Conservation (phyloP, 1,140 invertebrate genomes). For the Pristionchus pacificus region DNA sequence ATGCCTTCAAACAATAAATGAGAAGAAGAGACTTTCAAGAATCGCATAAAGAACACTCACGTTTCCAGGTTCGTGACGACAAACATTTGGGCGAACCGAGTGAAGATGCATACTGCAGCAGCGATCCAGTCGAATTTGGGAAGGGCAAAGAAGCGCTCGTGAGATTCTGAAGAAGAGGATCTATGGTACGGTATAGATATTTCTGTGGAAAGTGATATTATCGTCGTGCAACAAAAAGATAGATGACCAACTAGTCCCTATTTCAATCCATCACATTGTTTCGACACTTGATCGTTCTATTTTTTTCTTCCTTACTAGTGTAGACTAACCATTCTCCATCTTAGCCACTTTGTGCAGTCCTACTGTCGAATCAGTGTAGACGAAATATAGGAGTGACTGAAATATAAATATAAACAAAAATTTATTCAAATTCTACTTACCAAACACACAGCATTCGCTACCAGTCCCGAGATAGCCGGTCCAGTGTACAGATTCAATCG, state of each 20-base stretch:
- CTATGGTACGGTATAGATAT: not conserved
- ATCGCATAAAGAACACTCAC: too few relatives aligned
- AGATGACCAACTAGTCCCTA: not conserved
- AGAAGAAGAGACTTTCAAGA: too few relatives aligned
- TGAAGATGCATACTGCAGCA: slow-evolving; percentile 17
- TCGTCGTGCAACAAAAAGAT: not conserved
- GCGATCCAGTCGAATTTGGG: slow-evolving; percentile 22
- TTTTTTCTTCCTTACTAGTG: not conserved
- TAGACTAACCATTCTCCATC: slow-evolving; percentile 10
- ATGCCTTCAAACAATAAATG: too few relatives aligned
- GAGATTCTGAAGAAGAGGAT: slow-evolving; percentile 2
- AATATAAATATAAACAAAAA: slow-evolving; percentile 2
- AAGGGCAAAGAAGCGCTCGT: slow-evolving; percentile 20
- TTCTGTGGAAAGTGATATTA: not conserved
- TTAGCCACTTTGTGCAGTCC: slow-evolving; percentile 8
- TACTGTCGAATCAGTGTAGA: slow-evolving; percentile 19
- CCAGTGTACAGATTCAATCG: not conserved
- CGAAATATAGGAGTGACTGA: slow-evolving; percentile 10
- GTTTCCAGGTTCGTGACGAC: slow-evolving; percentile 28
- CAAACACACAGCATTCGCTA: not conserved
- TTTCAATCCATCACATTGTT: not conserved
- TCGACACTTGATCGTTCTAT: not conserved
- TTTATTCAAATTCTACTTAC: slow-evolving; percentile 4
- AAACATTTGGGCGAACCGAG: slow-evolving; percentile 30
- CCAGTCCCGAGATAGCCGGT: not conserved